Base-by-base conservation (phyloP, 2,113 vertebrate species). In the Clarias gariepinus region DNA sequence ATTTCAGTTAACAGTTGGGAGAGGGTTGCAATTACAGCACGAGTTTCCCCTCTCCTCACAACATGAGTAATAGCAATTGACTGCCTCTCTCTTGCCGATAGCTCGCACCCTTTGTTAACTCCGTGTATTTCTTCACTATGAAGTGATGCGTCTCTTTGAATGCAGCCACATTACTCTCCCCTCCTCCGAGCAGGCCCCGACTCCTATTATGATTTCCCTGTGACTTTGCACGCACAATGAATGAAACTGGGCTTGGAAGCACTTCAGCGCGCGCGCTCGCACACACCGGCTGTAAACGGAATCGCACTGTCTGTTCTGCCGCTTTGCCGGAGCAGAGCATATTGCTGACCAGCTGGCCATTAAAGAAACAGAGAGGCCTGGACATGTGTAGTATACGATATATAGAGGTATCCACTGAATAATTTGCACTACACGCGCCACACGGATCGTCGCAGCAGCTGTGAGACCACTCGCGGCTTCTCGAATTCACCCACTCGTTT, bases 341-440 rank as follows among this genome's bases (percentile, higher is more conserved):
- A 95, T 95, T 95, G 94, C 93, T 94, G 94, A 94, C 94, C 95
- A 96, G 95, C 95, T 96, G 95, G 94, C 94, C 93, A 92, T 94
- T 94, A 93, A 94, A 94, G 92, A 90, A 90, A 90, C 91, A 90
- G 91, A 93, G 92, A 91, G 93, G 89, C 90, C 86, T 57, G 93
- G 94, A 95, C 95, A 95, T 94, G 94, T 95, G 95, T 95, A 94
- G 93, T 93, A 92, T 95, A 94, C 94, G 93, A 93, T 95, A 95
- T 95, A 93, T 93, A 63, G 90, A 92, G 91, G 93, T 93, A 93
- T 95, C 95, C 93, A 92, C 93, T 95, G 94, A 94, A 95, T 96
- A 94, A 95, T 96, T 95, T 93, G 95, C 94, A 91, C 92, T 93
- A 93, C 91, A 91, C 91, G 92, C 91, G 93, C 74, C 68, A 74